These are phyloP conservation scores for Camponotus pennsylvanicus DNA, from an alignment of 1,140 invertebrate genomes.

Conservation along the genomic window DNA sequence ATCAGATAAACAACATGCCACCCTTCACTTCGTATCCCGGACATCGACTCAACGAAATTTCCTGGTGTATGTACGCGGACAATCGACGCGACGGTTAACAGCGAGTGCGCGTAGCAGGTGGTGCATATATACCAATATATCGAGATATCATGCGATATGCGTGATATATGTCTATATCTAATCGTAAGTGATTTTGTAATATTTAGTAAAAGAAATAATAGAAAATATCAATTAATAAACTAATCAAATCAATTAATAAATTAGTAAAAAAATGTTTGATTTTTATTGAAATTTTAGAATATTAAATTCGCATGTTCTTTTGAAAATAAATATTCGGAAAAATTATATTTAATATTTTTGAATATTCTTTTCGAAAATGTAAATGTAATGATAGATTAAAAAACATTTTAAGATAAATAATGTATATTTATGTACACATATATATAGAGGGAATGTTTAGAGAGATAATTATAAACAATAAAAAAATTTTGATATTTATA, in stretches of 20 bases:
- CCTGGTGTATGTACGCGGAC: constrained; percentile 32
- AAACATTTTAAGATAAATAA: background rate
- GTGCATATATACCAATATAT: constrained; percentile 37
- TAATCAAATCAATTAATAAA: background rate
- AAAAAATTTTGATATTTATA: background rate
- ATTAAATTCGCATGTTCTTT: background rate
- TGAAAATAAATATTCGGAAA: background rate
- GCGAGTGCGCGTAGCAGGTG: constrained; percentile 54
- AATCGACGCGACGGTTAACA: constrained; percentile 51
- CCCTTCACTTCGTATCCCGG: constrained; percentile 13
- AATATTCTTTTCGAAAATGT: background rate
- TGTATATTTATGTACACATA: background rate
- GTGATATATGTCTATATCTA: constrained; percentile 30
- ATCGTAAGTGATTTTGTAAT: constrained; percentile 3
- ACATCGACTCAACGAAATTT: constrained; percentile 69
- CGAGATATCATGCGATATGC: background rate
- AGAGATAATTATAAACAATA: background rate
- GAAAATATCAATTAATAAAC: background rate
- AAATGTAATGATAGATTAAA: background rate
- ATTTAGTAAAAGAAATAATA: background rate
- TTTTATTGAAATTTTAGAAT: background rate
- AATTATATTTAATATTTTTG: background rate
- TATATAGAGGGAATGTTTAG: background rate
- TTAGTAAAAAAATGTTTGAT: background rate
- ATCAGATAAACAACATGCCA: constrained; percentile 37